phyloP scores from a whole-genome alignment of 2,113 vertebrate species.

The Vicugna pacos region DNA sequence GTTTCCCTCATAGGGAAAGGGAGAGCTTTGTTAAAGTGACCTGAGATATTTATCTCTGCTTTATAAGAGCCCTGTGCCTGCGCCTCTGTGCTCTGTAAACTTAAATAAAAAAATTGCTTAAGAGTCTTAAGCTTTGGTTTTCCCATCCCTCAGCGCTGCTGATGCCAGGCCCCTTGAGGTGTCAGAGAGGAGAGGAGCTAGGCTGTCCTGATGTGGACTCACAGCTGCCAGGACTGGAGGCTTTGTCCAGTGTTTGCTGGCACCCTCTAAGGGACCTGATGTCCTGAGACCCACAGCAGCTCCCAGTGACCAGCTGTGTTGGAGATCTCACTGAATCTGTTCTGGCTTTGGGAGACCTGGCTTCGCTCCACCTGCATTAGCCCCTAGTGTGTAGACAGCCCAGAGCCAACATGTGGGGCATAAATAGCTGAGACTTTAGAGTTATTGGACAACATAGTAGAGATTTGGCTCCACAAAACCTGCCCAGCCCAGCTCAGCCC shows the following conservation, averaged over 20 bases:
- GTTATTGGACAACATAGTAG: background rate
- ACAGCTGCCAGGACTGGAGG: background rate
- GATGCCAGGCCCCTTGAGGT: background rate
- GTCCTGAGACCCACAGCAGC: slow-evolving; percentile 39
- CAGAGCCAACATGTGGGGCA: background rate
- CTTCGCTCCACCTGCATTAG: slow-evolving; percentile 29
- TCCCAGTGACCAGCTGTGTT: slow-evolving; percentile 54
- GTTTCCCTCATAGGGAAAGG: background rate
- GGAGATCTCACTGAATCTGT: background rate
- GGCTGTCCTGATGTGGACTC: background rate
- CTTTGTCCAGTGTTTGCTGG: slow-evolving; percentile 62
- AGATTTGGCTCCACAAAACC: background rate
- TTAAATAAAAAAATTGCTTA: background rate
- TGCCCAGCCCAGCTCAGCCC: background rate
- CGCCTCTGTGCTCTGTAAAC: background rate
- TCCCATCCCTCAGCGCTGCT: background rate
- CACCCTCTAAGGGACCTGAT: background rate
- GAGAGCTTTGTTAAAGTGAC: background rate
- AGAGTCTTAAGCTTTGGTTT: background rate
- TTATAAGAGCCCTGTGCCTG: background rate
- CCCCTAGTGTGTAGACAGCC: background rate
- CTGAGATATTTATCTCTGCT: background rate
- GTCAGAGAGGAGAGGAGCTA: background rate
- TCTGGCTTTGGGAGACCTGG: background rate
- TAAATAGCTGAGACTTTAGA: background rate